Conservation (phyloP, 2,113 vertebrate genomes). For the Callipepla californica region DNA sequence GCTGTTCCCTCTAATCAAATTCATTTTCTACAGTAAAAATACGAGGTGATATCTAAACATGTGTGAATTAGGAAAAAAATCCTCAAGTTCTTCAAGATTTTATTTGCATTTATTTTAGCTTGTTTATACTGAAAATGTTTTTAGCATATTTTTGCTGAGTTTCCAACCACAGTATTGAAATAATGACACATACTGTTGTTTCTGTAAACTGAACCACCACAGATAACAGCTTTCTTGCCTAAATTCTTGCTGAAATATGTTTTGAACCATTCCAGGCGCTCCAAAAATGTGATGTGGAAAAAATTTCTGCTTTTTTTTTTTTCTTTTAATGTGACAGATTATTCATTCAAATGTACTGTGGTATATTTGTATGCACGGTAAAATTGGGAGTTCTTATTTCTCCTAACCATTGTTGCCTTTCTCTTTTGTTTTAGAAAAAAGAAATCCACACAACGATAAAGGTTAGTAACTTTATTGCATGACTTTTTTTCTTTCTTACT, state of each 20-base stretch:
- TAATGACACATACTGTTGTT: neutral
- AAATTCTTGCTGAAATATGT: neutral
- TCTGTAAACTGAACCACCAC: neutral
- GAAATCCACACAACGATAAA: conserved; percentile 78
- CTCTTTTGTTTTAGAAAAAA: conserved; percentile 75
- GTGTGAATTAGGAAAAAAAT: neutral
- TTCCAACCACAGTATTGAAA: neutral
- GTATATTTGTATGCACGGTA: neutral
- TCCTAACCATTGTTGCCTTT: conserved; percentile 61
- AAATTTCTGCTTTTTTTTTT: neutral
- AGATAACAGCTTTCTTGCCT: neutral
- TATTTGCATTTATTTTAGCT: neutral
- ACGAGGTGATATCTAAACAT: neutral
- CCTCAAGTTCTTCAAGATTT: neutral
- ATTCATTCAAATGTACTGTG: neutral
- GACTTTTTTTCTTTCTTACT: neutral
- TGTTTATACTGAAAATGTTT: neutral
- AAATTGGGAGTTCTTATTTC: neutral
- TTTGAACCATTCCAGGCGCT: neutral
- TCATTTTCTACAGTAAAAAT: neutral
- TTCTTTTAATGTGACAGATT: neutral
- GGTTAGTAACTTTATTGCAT: conserved; percentile 65
- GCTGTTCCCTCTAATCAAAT: neutral
- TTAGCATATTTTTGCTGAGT: neutral
- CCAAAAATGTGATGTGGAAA: neutral